Evolutionary conservation across 1,140 invertebrate genomes (phyloP).

Genomic region (Brachionus calyciflorus): DNA sequence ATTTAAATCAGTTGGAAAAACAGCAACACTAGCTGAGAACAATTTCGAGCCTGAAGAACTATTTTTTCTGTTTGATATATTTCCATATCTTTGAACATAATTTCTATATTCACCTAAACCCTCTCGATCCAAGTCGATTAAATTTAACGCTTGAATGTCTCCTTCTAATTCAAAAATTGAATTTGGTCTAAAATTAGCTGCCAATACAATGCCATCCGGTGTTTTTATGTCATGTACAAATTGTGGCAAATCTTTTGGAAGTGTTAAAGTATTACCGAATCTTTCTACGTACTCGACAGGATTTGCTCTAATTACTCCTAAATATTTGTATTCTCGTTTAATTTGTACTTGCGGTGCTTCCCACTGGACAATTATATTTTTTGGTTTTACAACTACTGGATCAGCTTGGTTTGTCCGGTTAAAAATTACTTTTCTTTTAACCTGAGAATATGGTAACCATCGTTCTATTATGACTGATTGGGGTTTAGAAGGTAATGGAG

Average conservation of each 20-base stretch:
- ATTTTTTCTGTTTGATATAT: neutral
- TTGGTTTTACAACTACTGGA: neutral
- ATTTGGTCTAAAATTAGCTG: neutral
- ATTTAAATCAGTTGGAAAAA: neutral
- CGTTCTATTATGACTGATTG: slow-evolving; percentile 36
- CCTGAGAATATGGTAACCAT: slow-evolving; percentile 34
- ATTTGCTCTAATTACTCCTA: slow-evolving; percentile 43
- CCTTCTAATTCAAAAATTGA: slow-evolving; percentile 18
- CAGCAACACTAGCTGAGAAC: neutral
- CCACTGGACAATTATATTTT: slow-evolving; percentile 47
- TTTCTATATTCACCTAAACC: slow-evolving; percentile 27
- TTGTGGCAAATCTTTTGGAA: slow-evolving; percentile 5
- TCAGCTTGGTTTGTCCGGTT: neutral
- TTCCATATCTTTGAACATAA: neutral
- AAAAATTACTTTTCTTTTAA: slow-evolving; percentile 42
- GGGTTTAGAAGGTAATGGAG: slow-evolving; percentile 44
- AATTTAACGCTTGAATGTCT: slow-evolving; percentile 30
- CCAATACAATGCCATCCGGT: slow-evolving; percentile 18
- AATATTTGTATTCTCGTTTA: slow-evolving; percentile 36
- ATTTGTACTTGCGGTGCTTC: slow-evolving; percentile 44
- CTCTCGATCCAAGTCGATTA: slow-evolving; percentile 42
- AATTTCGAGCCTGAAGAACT: neutral
- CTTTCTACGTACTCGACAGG: slow-evolving; percentile 31
- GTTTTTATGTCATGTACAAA: slow-evolving; percentile 39
- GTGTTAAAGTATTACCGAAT: slow-evolving; percentile 33